Evolutionary conservation across 2,113 vertebrate genomes (phyloP).

Genomic region (Mixornis gularis): DNA sequence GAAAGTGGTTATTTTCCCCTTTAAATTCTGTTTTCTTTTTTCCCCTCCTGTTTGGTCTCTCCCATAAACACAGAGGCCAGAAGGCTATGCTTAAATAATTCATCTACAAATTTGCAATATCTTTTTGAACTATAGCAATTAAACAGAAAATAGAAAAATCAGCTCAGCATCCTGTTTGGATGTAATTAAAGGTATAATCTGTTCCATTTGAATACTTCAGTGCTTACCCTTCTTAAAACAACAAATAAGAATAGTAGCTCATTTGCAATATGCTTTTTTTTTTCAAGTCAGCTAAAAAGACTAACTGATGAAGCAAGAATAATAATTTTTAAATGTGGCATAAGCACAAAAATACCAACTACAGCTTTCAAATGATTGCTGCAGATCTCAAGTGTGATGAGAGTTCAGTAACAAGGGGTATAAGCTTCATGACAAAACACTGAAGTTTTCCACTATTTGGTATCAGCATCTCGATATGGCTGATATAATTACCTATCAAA

Average conservation of each 20-base stretch:
- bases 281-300: slow-evolving; percentile 63
- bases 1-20: not conserved
- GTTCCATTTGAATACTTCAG: slow-evolving; percentile 73
- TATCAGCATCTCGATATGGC: not conserved
- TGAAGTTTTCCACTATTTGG: not conserved
- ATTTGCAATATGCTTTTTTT: slow-evolving; percentile 58
- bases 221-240: slow-evolving; percentile 71
- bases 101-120: slow-evolving; percentile 68
- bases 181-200: slow-evolving; percentile 79
- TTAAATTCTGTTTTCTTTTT: not conserved
- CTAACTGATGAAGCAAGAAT: slow-evolving; percentile 62
- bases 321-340: slow-evolving; percentile 51
- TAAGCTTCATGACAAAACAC: slow-evolving; percentile 11
- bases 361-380: slow-evolving; percentile 12
- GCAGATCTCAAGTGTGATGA: not conserved
- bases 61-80: slow-evolving; percentile 58
- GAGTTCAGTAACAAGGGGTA: not conserved
- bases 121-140: slow-evolving; percentile 74
- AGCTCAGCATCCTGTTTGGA: slow-evolving; percentile 72
- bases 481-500: slow-evolving; percentile 28
- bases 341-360: slow-evolving; percentile 34
- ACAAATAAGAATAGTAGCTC: slow-evolving; percentile 73
- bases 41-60: not conserved
- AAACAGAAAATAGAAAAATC: slow-evolving; percentile 75
- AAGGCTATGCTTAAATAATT: slow-evolving; percentile 65